Conservation (phyloP, 1,140 invertebrate genomes). For the Drosophila biarmipes region DNA sequence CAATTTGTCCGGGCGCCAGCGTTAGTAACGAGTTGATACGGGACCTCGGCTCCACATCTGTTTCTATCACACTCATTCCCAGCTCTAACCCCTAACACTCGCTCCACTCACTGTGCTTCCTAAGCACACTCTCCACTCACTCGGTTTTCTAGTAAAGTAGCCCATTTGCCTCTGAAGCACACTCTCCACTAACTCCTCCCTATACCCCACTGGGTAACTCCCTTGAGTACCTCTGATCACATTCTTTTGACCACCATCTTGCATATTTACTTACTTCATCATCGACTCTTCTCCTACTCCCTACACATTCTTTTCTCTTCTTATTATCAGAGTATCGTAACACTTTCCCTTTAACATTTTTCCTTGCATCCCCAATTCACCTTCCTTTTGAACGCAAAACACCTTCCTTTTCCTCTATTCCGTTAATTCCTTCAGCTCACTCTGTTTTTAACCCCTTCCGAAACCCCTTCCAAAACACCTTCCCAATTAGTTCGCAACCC, state of each 20-base stretch:
- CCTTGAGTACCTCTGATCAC: background rate
- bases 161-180: too few species aligned
- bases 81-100: background rate
- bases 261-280: background rate
- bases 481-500: too few species aligned
- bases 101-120: background rate
- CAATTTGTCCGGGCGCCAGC: background rate
- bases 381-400: background rate
- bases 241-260: background rate
- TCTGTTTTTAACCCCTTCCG: too few species aligned
- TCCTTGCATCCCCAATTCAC: background rate
- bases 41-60: background rate
- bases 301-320: too few species aligned
- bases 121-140: background rate
- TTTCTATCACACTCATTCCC: background rate
- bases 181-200: background rate
- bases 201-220: background rate
- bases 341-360: background rate
- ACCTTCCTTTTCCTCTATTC: too few species aligned
- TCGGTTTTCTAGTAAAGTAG: too few species aligned
- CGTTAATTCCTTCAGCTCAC: too few species aligned
- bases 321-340: too few species aligned
- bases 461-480: too few species aligned
- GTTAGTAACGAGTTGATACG: background rate
- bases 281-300: background rate